Conservation (phyloP, 37 sponge, comb jelly and placozoan species). For the Lycopodina hypogea region DNA sequence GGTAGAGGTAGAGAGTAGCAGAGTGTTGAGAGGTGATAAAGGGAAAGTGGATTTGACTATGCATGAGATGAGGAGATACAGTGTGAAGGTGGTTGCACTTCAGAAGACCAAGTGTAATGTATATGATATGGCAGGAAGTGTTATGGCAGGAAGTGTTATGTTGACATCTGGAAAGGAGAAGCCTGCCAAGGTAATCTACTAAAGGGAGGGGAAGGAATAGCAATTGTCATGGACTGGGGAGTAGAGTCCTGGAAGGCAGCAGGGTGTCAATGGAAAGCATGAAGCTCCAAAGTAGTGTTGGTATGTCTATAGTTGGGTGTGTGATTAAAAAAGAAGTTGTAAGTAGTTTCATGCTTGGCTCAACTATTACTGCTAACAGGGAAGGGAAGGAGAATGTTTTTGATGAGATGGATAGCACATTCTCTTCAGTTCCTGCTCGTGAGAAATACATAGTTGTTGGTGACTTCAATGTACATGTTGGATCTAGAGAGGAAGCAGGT, state of each 20-base stretch:
- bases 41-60: not conserved
- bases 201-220: conserved; percentile 52
- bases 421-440: conserved; percentile 1
- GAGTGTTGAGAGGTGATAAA: too few relatives aligned
- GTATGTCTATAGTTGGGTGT: not conserved
- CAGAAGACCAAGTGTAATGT: conserved; percentile 12
- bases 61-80: not conserved
- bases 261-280: conserved; percentile 26
- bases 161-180: not conserved
- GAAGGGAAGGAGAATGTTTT: conserved; percentile 16
- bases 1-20: too few relatives aligned
- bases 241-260: conserved; percentile 27
- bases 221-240: conserved; percentile 20
- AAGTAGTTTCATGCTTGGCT: conserved; percentile 42
- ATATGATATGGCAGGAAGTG: not conserved
- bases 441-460: conserved; percentile 12
- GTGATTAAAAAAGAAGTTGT: not conserved
- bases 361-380: conserved; percentile 25
- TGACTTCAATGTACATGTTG: conserved; percentile 10
- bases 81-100: not conserved
- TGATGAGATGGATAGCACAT: conserved; percentile 6
- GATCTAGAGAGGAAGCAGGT: conserved; percentile 15
- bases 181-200: not conserved
- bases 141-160: conserved; percentile 9
- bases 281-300: not conserved